phyloP scores from a whole-genome alignment of 1,140 invertebrate genomes.

The Drosophila tani region DNA sequence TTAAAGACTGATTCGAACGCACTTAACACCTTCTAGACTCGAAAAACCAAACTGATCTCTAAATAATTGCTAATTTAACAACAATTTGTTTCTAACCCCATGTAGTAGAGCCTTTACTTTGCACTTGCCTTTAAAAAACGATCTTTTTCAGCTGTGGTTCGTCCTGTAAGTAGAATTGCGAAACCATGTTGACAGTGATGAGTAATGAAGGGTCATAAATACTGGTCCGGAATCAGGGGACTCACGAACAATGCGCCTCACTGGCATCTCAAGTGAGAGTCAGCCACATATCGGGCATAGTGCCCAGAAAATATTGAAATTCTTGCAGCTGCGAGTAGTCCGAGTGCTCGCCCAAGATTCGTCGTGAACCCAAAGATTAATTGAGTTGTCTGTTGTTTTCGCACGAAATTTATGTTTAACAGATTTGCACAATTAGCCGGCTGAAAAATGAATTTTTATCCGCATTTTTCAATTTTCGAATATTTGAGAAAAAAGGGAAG shows the following conservation, averaged over 20 bases:
- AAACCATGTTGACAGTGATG: slow-evolving; percentile 55
- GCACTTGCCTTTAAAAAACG: slow-evolving; percentile 50
- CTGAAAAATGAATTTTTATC: slow-evolving; percentile 52
- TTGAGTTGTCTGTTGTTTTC: slow-evolving; percentile 59
- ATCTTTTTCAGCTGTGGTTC: slow-evolving; percentile 44
- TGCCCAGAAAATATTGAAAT: slow-evolving; percentile 55
- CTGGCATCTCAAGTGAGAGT: slow-evolving; percentile 10
- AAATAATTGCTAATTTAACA: slow-evolving; percentile 83
- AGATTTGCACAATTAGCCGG: slow-evolving; percentile 69
- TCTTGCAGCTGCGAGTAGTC: slow-evolving; percentile 23
- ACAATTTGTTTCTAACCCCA: slow-evolving; percentile 64
- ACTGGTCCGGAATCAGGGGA: slow-evolving; percentile 27
- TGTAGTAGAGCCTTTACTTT: slow-evolving; percentile 57
- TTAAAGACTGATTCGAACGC: slow-evolving; percentile 47
- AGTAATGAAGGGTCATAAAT: slow-evolving; percentile 62
- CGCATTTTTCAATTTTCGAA: slow-evolving; percentile 21
- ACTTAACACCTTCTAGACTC: slow-evolving; percentile 38
- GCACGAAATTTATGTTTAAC: slow-evolving; percentile 61
- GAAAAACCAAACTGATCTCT: slow-evolving; percentile 30
- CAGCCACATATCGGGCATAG: slow-evolving; percentile 45
- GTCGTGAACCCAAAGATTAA: slow-evolving; percentile 65
- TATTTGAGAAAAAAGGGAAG: slow-evolving; percentile 3
- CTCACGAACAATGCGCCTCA: slow-evolving; percentile 48
- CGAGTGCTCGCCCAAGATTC: slow-evolving; percentile 20
- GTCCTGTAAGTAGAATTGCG: slow-evolving; percentile 56